Conservation (phyloP, 2,797 vertebrate genomes). For the Xyrichtys novacula region DNA sequence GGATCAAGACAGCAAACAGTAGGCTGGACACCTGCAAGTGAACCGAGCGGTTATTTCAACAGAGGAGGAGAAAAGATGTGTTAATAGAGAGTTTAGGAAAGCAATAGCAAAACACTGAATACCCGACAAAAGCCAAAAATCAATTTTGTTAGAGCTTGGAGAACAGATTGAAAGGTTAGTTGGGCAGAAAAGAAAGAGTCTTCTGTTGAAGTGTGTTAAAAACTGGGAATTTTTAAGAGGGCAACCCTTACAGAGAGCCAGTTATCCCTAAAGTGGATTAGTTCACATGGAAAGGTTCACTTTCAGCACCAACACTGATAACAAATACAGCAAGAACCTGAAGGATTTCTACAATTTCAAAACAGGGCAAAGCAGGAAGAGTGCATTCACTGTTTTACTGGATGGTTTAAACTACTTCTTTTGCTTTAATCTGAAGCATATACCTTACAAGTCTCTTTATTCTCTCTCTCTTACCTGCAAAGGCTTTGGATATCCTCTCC, state of each 20-base stretch:
- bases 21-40: conserved; percentile 65
- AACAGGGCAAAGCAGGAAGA: background rate
- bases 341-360: background rate
- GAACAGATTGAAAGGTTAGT: conserved; percentile 62
- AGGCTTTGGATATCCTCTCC: conserved; percentile 96
- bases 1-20: conserved; percentile 59
- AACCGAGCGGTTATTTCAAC: conserved; percentile 52
- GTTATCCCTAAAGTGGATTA: conserved; percentile 24
- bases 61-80: conserved; percentile 9
- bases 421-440: no score
- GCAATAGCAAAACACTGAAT: conserved; percentile 38
- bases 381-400: background rate
- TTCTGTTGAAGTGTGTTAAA: conserved; percentile 45
- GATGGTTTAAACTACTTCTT: conserved; percentile 5
- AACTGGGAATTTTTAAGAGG: conserved; percentile 36
- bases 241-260: conserved; percentile 30
- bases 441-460: background rate
- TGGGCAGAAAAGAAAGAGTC: conserved; percentile 47
- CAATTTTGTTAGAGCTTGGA: conserved; percentile 59
- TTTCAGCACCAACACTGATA: conserved; percentile 18
- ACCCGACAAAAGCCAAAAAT: conserved; percentile 54
- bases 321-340: background rate
- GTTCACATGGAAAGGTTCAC: conserved; percentile 23
- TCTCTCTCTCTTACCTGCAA: conserved; percentile 87
- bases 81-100: conserved; percentile 49